Evolutionary conservation across 2,113 vertebrate genomes (phyloP), one percentile per base, ranked within the genome.

Genomic region (Grammomys surdaster): DNA sequence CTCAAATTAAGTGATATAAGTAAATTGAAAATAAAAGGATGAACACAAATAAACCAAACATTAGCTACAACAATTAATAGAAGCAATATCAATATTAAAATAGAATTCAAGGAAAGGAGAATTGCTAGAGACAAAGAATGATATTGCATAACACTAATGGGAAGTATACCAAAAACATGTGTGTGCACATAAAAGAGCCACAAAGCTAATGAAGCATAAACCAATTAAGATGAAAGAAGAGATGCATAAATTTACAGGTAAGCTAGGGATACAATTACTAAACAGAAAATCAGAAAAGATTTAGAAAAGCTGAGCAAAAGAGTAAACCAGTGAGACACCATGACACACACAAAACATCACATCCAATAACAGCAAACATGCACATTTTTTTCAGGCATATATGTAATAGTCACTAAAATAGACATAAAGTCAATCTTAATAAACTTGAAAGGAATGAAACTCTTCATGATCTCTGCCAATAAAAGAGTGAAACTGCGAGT

Each of bases 181-280:
- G 65, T 87, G 28, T 63, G 7, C 31, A 48, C 81, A 87, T n/a
- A 94, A 60, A 36, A 93, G 31, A 88, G 56, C 14, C 67, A 90
- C 54, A 87, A 89, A 91, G 92, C 93, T 60, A 91, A 46, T 87
- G 65, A 96, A 93, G 10, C 17, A 75, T 89, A 96, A 96, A 63
- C 48, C 72, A 56, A 72, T 46, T 73, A 20, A 96, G 43, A 40
- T 95, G 20, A 91, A 93, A 86, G n/a, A 80, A 89, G 88, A 91
- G 85, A 69, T 20, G 40, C 63, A 85, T 31, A 90, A 85, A 56
- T 88, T 90, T 7, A 67, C 19, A 73, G 54, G 84, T 95, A 76
- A 96, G 24, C 26, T 89, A 87, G 22, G 89, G 14, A 82, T 85
- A 69, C 20, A 94, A 82, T 82, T 95, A 90, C 17, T 89, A 78